Evolutionary conservation across 2,113 vertebrate species (phyloP), one percentile per base, ranked within the genome.

Genomic region (Murina feae): DNA sequence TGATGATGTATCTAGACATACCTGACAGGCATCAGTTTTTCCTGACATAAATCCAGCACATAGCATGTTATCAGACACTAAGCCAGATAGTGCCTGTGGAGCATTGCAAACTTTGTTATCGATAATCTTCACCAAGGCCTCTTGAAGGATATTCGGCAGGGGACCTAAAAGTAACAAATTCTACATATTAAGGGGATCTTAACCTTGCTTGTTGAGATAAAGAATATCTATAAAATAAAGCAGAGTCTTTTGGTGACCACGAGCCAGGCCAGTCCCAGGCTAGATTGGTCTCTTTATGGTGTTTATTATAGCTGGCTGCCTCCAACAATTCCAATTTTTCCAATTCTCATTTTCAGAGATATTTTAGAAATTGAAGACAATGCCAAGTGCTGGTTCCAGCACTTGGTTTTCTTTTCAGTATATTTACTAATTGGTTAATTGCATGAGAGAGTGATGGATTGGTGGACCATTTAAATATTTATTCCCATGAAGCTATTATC

Each of bases 21-120:
- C 98, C 98, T 99, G 98, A 95, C 98, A 99, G 44, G 98, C 98
- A 82, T 99, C 98, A n/a, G 98, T 93, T 81, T 98, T 98, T 92
- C 98, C 98, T 0, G 0, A 32, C 49, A 98, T 97, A 47, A 98
- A 71, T 63, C 98, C 98, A 55, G 98, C 98, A 68, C 98, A 99
- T 23, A 97, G 21, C 98, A 99, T 99, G 44, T 97, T 97, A 18
- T 98, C 97, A 0, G 97, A 98, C 94, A 98, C 69, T 85, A 97
- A 93, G 0, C 96, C 97, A 0, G 0, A 13, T 4, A 93, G 35
- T 35, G 30, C 51, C 98, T 68, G 2, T 3, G 90, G 37, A 32
- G 63, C 55, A n/a, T 98, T 96, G 91, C 99, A 99, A 63, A 98
- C 97, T 0, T 98, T 96, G 74, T 98, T 98, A 55, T 98, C 98